phyloP scores from a whole-genome alignment of 2,888 invertebrate species.

The Elgonia sp. region DNA sequence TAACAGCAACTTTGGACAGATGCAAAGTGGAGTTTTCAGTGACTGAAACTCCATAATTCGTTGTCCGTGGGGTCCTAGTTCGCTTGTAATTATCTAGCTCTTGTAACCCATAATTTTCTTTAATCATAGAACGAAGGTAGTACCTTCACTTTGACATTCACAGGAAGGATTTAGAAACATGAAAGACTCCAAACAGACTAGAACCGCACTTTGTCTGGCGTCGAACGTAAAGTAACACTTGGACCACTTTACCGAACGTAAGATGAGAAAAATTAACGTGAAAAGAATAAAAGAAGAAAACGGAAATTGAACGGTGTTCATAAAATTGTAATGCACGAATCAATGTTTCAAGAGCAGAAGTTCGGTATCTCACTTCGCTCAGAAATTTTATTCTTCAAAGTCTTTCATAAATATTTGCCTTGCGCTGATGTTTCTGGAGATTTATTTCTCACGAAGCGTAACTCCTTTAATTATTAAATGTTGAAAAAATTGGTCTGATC shows the following conservation, averaged over 20 bases:
- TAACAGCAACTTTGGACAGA: slow-evolving; percentile 59
- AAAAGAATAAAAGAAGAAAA: slow-evolving; percentile 27
- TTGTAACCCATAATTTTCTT: slow-evolving; percentile 85
- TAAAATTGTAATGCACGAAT: slow-evolving; percentile 61
- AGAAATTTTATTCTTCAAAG: slow-evolving; percentile 28
- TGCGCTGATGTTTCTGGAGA: slow-evolving; percentile 7
- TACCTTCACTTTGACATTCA: slow-evolving; percentile 81
- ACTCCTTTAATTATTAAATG: slow-evolving; percentile 59
- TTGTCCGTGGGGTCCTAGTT: slow-evolving; percentile 69
- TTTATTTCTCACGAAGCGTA: slow-evolving; percentile 32
- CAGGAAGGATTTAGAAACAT: slow-evolving; percentile 68
- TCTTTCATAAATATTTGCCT: slow-evolving; percentile 50
- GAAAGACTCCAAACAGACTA: slow-evolving; percentile 56
- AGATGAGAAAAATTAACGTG: slow-evolving; percentile 40
- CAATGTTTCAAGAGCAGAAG: slow-evolving; percentile 40
- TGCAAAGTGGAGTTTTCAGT: slow-evolving; percentile 70
- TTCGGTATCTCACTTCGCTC: slow-evolving; percentile 14
- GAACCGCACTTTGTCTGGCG: slow-evolving; percentile 50
- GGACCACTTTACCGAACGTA: slow-evolving; percentile 40
- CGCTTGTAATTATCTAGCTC: slow-evolving; percentile 85
- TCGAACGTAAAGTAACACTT: slow-evolving; percentile 17
- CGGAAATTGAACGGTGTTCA: slow-evolving; percentile 49
- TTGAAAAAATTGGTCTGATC: slow-evolving; percentile 1
- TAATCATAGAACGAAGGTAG: slow-evolving; percentile 85
- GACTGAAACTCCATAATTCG: slow-evolving; percentile 70